Percentiles rank a stretch among this genome's conserved stretches.
These are phyloP conservation scores for Meta bourneti DNA, from an alignment of 2,888 invertebrate species.

Conservation along the genomic window DNA sequence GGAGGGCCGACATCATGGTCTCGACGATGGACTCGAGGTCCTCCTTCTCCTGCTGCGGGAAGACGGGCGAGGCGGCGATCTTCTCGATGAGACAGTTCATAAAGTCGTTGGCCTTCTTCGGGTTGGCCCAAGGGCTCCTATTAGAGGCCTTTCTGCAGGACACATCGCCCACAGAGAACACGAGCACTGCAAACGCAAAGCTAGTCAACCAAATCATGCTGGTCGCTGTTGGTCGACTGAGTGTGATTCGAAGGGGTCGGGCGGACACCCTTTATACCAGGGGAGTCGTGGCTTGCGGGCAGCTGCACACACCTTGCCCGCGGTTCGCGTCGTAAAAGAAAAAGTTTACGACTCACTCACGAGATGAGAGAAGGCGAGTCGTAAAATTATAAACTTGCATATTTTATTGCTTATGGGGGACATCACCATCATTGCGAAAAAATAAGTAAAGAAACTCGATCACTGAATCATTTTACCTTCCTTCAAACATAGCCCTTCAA, in stretches of 20 bases:
- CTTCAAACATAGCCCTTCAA: too few relatives aligned
- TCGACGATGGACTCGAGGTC: conserved; percentile 59
- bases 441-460: too few relatives aligned
- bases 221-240: neutral
- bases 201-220: conserved; percentile 64
- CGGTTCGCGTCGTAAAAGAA: too few relatives aligned
- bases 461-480: too few relatives aligned
- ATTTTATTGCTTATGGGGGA: too few relatives aligned
- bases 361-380: too few relatives aligned
- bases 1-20: conserved; percentile 53
- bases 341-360: too few relatives aligned
- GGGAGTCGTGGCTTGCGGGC: neutral
- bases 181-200: conserved; percentile 34
- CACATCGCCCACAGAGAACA: conserved; percentile 25
- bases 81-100: conserved; percentile 61
- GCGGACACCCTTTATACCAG: neutral
- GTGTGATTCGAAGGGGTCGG: neutral
- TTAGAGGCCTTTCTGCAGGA: neutral
- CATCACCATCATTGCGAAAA: too few relatives aligned
- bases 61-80: conserved; percentile 31
- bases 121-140: conserved; percentile 51
- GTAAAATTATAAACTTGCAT: too few relatives aligned
- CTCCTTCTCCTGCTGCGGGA: conserved; percentile 60
- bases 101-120: conserved; percentile 42
- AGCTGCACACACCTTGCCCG: neutral